Percentiles rank a stretch among this genome's conserved stretches.
These are phyloP conservation scores for Paraescarpia echinospica DNA, from an alignment of 1,140 invertebrate genomes.

Conservation along the genomic window DNA sequence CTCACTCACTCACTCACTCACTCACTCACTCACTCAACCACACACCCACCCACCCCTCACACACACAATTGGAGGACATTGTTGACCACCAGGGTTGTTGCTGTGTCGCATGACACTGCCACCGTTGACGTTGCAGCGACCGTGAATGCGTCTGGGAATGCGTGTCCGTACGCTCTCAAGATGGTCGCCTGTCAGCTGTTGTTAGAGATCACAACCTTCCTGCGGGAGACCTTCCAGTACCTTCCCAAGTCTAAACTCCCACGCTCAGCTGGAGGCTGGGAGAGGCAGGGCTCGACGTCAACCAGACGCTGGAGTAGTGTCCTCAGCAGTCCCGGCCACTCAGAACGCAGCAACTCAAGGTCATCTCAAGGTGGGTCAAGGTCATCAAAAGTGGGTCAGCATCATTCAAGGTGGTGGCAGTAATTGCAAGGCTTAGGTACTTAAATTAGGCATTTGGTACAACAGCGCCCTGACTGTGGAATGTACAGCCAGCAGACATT, in stretches of 20 bases:
- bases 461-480: too few species aligned
- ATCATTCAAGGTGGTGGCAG: neutral
- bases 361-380: slow-evolving; percentile 27
- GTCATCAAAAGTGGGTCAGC: too few species aligned
- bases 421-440: neutral
- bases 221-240: slow-evolving; percentile 89
- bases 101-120: too few species aligned
- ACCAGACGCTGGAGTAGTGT: slow-evolving; percentile 55
- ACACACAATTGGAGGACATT: too few species aligned
- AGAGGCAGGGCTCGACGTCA: slow-evolving; percentile 46
- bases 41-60: too few species aligned
- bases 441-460: too few species aligned
- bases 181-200: slow-evolving; percentile 90
- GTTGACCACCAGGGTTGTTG: too few species aligned
- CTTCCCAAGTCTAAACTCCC: slow-evolving; percentile 57
- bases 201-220: slow-evolving; percentile 94
- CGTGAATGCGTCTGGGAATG: slow-evolving; percentile 79
- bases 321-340: slow-evolving; percentile 53
- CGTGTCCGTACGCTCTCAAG: slow-evolving; percentile 88
- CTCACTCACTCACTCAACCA: too few species aligned
- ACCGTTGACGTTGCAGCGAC: slow-evolving; percentile 66
- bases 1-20: too few species aligned
- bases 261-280: slow-evolving; percentile 41
- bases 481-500: too few species aligned
- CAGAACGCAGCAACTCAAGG: slow-evolving; percentile 45